Evolutionary conservation across 2,888 invertebrate species (phyloP).

Genomic region (Mythimna lalbum): DNA sequence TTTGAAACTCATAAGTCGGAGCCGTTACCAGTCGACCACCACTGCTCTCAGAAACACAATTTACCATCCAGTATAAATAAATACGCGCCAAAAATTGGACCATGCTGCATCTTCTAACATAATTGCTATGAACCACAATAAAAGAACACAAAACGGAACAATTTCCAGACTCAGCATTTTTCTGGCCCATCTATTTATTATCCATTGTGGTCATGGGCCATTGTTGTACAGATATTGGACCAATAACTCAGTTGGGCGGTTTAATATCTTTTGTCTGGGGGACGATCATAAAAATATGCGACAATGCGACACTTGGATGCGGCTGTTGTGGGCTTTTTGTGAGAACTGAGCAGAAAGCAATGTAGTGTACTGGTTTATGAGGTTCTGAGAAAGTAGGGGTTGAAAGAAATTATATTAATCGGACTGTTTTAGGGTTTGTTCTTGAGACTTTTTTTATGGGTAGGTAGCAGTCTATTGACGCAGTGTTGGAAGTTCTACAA

Average conservation of each 20-base stretch:
- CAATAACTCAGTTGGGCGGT: conserved; percentile 81
- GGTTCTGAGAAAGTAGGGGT: not conserved
- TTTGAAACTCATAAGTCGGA: no score
- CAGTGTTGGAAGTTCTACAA: no score
- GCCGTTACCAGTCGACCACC: no score
- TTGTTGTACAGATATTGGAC: conserved; percentile 83
- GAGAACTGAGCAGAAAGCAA: conserved; percentile 16
- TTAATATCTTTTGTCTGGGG: conserved; percentile 74
- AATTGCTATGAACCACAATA: conserved; percentile 58
- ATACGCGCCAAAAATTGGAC: conserved; percentile 27
- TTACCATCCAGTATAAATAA: conserved; percentile 22
- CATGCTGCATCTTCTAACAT: conserved; percentile 35
- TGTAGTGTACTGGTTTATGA: conserved; percentile 22
- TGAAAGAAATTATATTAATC: not conserved
- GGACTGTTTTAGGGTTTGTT: not conserved
- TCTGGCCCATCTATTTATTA: conserved; percentile 74
- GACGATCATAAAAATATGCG: conserved; percentile 66
- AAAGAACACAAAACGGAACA: conserved; percentile 59
- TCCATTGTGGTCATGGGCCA: conserved; percentile 76
- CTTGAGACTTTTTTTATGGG: not conserved
- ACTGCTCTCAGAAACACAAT: conserved; percentile 30
- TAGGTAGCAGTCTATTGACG: not conserved
- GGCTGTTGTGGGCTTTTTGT: conserved; percentile 19
- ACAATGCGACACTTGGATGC: conserved; percentile 57
- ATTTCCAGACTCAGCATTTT: conserved; percentile 63